Percentiles rank a stretch among this genome's conserved stretches.
Conservation (phyloP, 2,888 invertebrate genomes). For the Leptogaster cylindrica region DNA sequence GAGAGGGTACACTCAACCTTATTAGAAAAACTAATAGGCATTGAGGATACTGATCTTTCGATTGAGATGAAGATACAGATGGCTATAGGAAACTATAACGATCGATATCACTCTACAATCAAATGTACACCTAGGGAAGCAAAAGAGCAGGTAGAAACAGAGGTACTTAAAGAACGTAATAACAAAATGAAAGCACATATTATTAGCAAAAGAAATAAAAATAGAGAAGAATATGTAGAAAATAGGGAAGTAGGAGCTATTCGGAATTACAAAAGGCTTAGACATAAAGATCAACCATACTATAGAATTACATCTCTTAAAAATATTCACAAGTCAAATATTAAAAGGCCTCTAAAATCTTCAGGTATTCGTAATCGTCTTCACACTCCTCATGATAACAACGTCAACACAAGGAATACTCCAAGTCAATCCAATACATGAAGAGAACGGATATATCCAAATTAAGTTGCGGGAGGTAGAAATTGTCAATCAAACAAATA, state of each 20-base stretch:
- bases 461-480: conserved; percentile 28
- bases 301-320: conserved; percentile 28
- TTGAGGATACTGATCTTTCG: conserved; percentile 41
- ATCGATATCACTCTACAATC: conserved; percentile 45
- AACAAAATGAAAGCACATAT: neutral
- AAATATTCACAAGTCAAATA: conserved; percentile 42
- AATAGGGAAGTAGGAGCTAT: conserved; percentile 28
- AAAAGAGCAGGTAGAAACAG: neutral
- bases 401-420: neutral
- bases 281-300: conserved; percentile 41
- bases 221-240: conserved; percentile 32
- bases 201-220: conserved; percentile 16
- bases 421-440: conserved; percentile 19
- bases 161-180: neutral
- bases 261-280: conserved; percentile 37
- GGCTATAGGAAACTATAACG: conserved; percentile 46
- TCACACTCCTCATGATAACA: neutral
- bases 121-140: conserved; percentile 42
- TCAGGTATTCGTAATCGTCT: conserved; percentile 15
- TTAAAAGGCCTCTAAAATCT: conserved; percentile 44
- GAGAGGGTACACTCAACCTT: conserved; percentile 47
- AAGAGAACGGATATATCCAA: conserved; percentile 27
- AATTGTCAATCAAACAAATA: neutral
- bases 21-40: conserved; percentile 46
- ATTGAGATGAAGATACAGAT: conserved; percentile 44